Conservation (phyloP, 2,888 invertebrate species). For the Prostheceraeus crozeri region DNA sequence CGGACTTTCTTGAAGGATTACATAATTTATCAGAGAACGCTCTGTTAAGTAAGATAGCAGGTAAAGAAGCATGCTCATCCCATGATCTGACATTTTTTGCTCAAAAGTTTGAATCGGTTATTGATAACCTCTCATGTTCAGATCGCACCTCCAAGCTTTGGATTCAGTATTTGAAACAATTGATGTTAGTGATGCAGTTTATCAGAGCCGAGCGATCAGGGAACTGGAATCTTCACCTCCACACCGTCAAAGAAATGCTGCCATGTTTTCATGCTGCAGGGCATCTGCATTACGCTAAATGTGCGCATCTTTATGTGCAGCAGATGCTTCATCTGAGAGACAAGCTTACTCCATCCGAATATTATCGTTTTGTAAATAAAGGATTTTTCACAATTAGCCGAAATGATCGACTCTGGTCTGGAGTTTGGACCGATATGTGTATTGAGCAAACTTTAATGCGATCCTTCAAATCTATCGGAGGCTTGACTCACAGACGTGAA, state of each 20-base stretch:
- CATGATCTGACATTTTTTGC: too few relatives aligned
- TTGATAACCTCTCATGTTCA: conserved; percentile 10
- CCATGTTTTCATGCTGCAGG: conserved; percentile 29
- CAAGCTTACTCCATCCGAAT: too few relatives aligned
- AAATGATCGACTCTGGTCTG: too few relatives aligned
- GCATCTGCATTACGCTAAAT: conserved; percentile 26
- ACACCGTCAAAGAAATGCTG: conserved; percentile 19
- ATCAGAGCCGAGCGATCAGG: conserved; percentile 15
- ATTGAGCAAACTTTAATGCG: conserved; percentile 20
- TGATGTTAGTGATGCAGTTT: conserved; percentile 24
- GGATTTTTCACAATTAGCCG: too few relatives aligned
- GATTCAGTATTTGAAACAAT: conserved; percentile 7
- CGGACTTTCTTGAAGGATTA: too few relatives aligned
- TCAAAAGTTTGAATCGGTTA: too few relatives aligned
- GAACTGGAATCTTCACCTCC: conserved; percentile 10
- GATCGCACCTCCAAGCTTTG: conserved; percentile 22
- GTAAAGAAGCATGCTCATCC: conserved; percentile 1
- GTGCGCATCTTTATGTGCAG: conserved; percentile 16
- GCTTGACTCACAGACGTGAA: conserved; percentile 23
- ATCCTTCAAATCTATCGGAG: conserved; percentile 9
- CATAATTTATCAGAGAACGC: conserved; percentile 7
- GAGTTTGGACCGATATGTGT: too few relatives aligned
- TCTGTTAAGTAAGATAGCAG: not conserved
- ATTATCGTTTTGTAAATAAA: too few relatives aligned
- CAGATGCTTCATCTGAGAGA: too few relatives aligned